phyloP scores from a whole-genome alignment of 2,888 invertebrate species.

The Steromphala cineraria region DNA sequence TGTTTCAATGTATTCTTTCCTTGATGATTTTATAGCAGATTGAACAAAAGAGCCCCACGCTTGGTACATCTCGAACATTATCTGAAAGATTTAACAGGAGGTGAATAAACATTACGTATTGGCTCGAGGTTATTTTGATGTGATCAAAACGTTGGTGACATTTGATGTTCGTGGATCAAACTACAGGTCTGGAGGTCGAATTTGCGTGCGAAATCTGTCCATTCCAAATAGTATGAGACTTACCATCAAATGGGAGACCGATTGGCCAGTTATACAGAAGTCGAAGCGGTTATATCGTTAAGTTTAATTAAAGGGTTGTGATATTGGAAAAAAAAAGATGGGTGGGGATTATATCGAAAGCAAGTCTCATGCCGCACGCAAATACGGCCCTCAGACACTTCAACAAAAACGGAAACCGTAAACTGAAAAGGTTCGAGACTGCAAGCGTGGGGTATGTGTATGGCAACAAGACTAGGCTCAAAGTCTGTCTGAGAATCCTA shows the following conservation, averaged over 20 bases:
- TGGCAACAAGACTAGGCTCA: conserved; percentile 16
- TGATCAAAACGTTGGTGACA: too few species aligned
- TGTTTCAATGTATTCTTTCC: conserved; percentile 13
- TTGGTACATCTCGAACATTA: background rate
- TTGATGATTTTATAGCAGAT: background rate
- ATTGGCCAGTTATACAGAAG: background rate
- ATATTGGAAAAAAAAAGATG: too few species aligned
- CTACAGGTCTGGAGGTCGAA: too few species aligned
- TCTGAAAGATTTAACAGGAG: background rate
- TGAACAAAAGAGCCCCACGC: background rate
- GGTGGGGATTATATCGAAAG: too few species aligned
- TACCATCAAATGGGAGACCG: conserved; percentile 2
- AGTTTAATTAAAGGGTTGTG: too few species aligned
- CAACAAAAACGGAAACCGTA: too few species aligned
- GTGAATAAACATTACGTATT: too few species aligned
- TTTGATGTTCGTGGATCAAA: too few species aligned
- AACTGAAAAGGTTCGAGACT: background rate
- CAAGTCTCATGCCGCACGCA: background rate
- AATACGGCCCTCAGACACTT: background rate
- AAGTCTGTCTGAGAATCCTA: conserved; percentile 12
- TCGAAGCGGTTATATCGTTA: too few species aligned
- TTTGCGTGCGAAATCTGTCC: background rate
- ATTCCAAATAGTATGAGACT: background rate
- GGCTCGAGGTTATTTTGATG: too few species aligned
- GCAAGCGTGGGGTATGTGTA: background rate